These are phyloP conservation scores for Castor canadensis DNA, from an alignment of 2,113 vertebrate genomes.

Conservation along the genomic window DNA sequence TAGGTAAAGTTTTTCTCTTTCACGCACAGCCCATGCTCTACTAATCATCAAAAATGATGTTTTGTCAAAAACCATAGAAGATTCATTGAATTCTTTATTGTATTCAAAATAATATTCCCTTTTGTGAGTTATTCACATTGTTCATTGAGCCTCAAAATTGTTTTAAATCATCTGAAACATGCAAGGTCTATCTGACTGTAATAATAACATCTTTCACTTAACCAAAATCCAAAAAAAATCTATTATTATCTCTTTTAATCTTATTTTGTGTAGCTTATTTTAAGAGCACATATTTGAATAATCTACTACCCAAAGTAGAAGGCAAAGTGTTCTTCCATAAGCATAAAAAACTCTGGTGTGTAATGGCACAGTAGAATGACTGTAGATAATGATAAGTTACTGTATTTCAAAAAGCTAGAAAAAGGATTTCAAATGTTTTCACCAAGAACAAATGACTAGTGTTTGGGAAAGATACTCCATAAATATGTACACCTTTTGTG, in stretches of 20 bases:
- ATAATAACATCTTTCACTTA: conserved; percentile 66
- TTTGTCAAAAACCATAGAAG: conserved; percentile 81
- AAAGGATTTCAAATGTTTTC: neutral
- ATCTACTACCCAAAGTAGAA: neutral
- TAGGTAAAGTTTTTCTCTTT: conserved; percentile 71
- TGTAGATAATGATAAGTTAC: neutral
- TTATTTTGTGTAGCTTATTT: neutral
- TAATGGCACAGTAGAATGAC: neutral
- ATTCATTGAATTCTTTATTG: conserved; percentile 79
- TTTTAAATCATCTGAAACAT: conserved; percentile 81
- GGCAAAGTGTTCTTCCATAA: neutral
- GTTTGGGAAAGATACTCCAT: neutral
- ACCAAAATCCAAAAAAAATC: conserved; percentile 63
- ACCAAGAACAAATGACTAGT: neutral
- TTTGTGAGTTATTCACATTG: conserved; percentile 69
- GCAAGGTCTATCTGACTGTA: conserved; percentile 65
- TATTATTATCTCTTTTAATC: conserved; percentile 59
- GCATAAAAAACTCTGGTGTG: neutral
- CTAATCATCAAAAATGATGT: conserved; percentile 79
- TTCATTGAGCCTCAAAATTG: conserved; percentile 82
- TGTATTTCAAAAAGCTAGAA: neutral
- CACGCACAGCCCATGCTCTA: conserved; percentile 68
- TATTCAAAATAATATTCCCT: conserved; percentile 82
- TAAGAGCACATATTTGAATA: neutral
- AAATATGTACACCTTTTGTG: neutral